These are phyloP conservation scores for Agelaius tricolor DNA, from an alignment of 2,113 vertebrate species.

Conservation along the genomic window DNA sequence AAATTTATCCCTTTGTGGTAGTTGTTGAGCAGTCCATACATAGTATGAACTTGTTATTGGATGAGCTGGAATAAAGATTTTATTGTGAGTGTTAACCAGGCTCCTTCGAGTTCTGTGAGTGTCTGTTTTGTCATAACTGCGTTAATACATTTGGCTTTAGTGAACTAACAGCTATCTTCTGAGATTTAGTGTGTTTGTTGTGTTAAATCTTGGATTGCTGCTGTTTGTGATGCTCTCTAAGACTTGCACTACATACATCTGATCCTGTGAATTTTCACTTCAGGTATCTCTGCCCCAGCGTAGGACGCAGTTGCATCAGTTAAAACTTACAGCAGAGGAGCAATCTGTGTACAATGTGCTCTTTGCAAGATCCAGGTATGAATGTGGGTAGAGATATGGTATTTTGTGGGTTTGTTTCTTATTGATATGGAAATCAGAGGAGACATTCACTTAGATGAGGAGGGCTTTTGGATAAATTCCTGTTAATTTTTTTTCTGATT, in stretches of 20 bases:
- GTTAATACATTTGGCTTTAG: not conserved
- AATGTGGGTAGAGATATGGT: not conserved
- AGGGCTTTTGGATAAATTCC: not conserved
- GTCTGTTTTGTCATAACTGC: not conserved
- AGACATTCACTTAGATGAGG: not conserved
- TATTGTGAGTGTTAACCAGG: not conserved
- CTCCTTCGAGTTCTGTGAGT: not conserved
- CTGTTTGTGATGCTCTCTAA: not conserved
- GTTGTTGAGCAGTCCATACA: not conserved
- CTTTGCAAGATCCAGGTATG: slow-evolving; percentile 89
- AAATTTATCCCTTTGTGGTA: not conserved
- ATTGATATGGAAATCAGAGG: not conserved
- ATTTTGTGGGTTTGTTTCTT: not conserved
- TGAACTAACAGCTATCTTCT: not conserved
- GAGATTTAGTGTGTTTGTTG: not conserved
- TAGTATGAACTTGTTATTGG: not conserved
- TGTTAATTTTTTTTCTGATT: not conserved
- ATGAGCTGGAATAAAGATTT: not conserved
- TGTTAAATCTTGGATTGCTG: not conserved
- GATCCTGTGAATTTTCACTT: not conserved
- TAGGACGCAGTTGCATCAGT: slow-evolving; percentile 77
- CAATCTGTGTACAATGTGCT: slow-evolving; percentile 87
- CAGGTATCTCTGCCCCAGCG: slow-evolving; percentile 88
- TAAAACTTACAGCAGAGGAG: slow-evolving; percentile 88
- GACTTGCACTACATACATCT: not conserved